These are phyloP conservation scores for Lepilemur septentrionalis DNA, from an alignment of 2,797 vertebrate genomes.

Conservation along the genomic window DNA sequence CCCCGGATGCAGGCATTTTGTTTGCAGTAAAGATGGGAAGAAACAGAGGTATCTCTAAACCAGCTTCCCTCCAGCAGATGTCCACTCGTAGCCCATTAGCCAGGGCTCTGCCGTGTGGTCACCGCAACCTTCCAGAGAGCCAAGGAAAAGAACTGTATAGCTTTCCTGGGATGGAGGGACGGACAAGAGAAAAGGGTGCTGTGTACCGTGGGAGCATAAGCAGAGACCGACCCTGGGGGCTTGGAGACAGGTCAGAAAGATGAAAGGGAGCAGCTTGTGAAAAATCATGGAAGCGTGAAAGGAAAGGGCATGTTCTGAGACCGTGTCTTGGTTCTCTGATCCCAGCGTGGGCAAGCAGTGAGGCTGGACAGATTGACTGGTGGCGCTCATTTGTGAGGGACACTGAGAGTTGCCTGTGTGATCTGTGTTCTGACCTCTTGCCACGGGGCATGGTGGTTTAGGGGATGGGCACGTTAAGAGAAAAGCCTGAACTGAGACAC, in stretches of 20 bases:
- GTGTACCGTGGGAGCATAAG: fast-evolving
- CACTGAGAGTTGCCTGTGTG: fast-evolving
- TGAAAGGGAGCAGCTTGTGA: not conserved
- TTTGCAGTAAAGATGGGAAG: not conserved
- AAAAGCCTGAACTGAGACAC: not conserved
- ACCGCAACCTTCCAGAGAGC: not conserved
- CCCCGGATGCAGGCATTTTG: not conserved
- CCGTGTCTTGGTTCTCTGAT: not conserved
- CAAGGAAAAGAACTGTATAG: not conserved
- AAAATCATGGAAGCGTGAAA: not conserved
- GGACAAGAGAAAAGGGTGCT: not conserved
- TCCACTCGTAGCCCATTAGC: not conserved
- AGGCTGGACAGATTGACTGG: fast-evolving
- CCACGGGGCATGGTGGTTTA: not conserved
- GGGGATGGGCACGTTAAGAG: not conserved
- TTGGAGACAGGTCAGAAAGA: not conserved
- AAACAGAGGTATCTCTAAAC: not conserved
- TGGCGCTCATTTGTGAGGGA: not conserved
- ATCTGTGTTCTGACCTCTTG: not conserved
- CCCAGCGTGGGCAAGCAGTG: not conserved
- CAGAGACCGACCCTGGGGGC: not conserved
- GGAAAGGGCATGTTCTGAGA: not conserved
- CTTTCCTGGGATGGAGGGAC: not conserved
- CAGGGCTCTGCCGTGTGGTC: not conserved
- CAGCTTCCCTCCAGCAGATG: not conserved